phyloP scores from a whole-genome alignment of 2,797 vertebrate species.

The Microctenopoma steveboyesi region DNA sequence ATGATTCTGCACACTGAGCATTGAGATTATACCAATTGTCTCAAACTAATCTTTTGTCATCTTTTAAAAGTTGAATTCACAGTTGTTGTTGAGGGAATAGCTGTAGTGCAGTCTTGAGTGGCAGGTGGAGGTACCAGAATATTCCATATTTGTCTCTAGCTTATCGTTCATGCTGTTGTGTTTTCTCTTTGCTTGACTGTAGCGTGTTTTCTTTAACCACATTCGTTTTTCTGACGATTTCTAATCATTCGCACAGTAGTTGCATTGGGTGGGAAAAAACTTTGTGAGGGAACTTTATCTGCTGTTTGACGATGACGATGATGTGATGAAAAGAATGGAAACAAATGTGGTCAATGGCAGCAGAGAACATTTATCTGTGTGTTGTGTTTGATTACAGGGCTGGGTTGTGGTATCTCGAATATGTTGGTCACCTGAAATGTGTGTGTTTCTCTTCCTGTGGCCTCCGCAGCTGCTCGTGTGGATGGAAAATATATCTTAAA shows the following conservation, averaged over 20 bases:
- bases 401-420: slow-evolving; percentile 42
- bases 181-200: neutral
- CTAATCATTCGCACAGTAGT: neutral
- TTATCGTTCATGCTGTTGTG: neutral
- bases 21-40: no score
- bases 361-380: slow-evolving; percentile 18
- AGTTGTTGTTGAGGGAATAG: neutral
- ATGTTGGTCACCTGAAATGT: slow-evolving; percentile 54
- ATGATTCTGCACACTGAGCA: neutral
- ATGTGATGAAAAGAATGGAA: slow-evolving; percentile 22
- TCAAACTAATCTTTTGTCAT: no score
- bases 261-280: neutral
- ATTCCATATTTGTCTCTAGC: neutral
- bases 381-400: slow-evolving; percentile 43
- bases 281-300: neutral
- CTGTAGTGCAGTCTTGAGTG: no score
- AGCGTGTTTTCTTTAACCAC: no score
- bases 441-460: slow-evolving; percentile 31
- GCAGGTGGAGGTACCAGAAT: neutral
- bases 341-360: slow-evolving; percentile 26
- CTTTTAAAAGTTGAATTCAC: no score
- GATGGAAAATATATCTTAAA: slow-evolving; percentile 30
- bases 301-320: neutral
- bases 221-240: no score
- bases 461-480: slow-evolving; percentile 18